A percentile compares a stretch with the other conserved stretches of the same genome.
These are phyloP conservation scores for Drosophila histrio DNA, from an alignment of 2,888 invertebrate genomes.

Conservation along the genomic window DNA sequence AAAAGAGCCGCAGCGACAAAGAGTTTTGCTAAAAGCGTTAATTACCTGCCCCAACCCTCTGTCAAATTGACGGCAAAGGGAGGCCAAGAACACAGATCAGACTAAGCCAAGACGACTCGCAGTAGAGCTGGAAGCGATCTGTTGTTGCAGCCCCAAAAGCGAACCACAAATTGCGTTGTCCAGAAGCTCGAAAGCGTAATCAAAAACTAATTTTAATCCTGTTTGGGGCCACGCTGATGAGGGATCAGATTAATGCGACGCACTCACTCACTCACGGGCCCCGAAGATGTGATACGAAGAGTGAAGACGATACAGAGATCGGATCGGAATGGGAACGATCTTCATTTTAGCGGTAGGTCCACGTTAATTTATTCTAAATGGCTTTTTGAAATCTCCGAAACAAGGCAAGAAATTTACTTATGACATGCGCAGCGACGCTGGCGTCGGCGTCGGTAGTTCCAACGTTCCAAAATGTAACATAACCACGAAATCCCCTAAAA, in stretches of 20 bases:
- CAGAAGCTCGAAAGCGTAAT: slow-evolving; percentile 85
- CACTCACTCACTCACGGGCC: slow-evolving; percentile 38
- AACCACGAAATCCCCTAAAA: slow-evolving; percentile 31
- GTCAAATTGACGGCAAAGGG: not conserved
- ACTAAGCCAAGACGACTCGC: not conserved
- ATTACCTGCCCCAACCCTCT: slow-evolving; percentile 71
- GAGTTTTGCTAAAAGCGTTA: slow-evolving; percentile 82
- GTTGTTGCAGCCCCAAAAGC: slow-evolving; percentile 5
- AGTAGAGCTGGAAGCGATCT: slow-evolving; percentile 3
- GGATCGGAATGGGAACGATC: slow-evolving; percentile 32
- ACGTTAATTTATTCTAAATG: slow-evolving; percentile 78
- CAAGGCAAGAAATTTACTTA: slow-evolving; percentile 72
- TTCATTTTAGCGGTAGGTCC: slow-evolving; percentile 77
- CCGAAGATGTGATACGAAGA: slow-evolving; percentile 1
- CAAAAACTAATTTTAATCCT: slow-evolving; percentile 85
- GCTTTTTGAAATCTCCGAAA: slow-evolving; percentile 77
- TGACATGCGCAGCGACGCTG: slow-evolving; percentile 39
- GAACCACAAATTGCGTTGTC: slow-evolving; percentile 83
- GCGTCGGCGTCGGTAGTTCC: slow-evolving; percentile 5
- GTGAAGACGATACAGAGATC: not conserved
- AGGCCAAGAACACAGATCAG: not conserved
- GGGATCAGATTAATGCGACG: slow-evolving; percentile 79
- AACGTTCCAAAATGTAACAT: slow-evolving; percentile 3
- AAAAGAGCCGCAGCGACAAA: slow-evolving; percentile 66
- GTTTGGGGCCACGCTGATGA: slow-evolving; percentile 80